These are phyloP conservation scores for Apolygus lucorum DNA, from an alignment of 1,140 invertebrate species.

Conservation along the genomic window DNA sequence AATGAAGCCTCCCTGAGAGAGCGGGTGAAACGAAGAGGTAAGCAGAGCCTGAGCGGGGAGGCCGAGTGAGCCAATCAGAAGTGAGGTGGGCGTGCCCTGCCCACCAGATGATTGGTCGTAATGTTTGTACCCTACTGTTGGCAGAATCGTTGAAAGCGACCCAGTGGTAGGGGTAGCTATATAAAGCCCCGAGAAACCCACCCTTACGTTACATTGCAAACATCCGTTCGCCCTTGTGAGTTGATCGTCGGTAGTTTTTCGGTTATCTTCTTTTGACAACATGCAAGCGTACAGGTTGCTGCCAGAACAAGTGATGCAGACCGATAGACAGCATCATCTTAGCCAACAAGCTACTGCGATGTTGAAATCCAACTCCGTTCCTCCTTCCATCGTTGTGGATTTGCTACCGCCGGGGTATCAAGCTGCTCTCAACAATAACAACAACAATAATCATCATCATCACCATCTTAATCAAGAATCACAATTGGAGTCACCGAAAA, in stretches of 20 bases:
- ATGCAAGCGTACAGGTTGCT: conserved; percentile 18
- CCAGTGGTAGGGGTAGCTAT: conserved; percentile 6
- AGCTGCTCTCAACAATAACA: not conserved
- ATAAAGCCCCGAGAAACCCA: not conserved
- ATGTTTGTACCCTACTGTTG: conserved; percentile 17
- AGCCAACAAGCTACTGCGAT: conserved; percentile 22
- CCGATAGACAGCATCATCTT: conserved; percentile 19
- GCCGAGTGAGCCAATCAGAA: conserved; percentile 4
- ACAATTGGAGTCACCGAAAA: conserved; percentile 16
- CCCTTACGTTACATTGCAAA: too few species aligned
- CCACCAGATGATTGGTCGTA: conserved; percentile 20
- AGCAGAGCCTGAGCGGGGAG: not conserved
- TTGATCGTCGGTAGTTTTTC: too few species aligned
- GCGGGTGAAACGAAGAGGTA: not conserved
- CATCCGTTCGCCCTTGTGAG: too few species aligned
- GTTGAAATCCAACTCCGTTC: conserved; percentile 21
- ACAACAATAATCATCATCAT: not conserved
- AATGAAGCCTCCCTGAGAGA: conserved; percentile 15
- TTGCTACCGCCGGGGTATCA: conserved; percentile 22
- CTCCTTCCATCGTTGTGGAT: conserved; percentile 24
- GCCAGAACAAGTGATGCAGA: conserved; percentile 4
- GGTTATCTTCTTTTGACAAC: too few species aligned
- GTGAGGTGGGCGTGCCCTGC: conserved; percentile 6
- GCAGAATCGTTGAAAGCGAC: conserved; percentile 14
- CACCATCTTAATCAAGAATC: not conserved